phyloP scores from a whole-genome alignment of 2,113 vertebrate species.

The Platysteira castanea region DNA sequence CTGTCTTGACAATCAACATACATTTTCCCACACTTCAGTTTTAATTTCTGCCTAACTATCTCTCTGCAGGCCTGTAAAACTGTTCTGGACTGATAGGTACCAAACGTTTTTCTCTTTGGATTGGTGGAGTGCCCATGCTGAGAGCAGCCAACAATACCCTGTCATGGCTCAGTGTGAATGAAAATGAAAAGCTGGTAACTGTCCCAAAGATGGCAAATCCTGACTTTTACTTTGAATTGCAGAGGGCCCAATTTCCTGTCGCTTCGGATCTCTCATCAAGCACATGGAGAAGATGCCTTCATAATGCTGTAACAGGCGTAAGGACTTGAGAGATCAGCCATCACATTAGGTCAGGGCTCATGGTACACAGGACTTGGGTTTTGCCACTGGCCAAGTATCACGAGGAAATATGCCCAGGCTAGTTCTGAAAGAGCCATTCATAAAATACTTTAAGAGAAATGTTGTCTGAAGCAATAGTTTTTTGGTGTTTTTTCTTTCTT shows the following conservation, averaged over 20 bases:
- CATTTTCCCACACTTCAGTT: not conserved
- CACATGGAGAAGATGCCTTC: not conserved
- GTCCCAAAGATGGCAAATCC: not conserved
- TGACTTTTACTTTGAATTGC: not conserved
- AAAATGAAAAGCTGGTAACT: not conserved
- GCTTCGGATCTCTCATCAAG: not conserved
- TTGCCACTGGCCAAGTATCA: not conserved
- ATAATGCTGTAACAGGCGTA: rapidly evolving
- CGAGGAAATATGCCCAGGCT: not conserved
- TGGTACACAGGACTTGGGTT: not conserved
- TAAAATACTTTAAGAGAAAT: not conserved
- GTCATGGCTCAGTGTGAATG: not conserved
- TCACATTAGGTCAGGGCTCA: not conserved
- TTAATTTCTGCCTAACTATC: not conserved
- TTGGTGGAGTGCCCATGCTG: not conserved
- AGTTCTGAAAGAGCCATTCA: not conserved
- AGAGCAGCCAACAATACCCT: not conserved
- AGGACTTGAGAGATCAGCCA: not conserved
- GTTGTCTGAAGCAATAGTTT: not conserved
- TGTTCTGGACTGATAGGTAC: not conserved
- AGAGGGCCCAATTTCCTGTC: not conserved
- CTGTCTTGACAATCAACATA: not conserved
- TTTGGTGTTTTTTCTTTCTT: not conserved
- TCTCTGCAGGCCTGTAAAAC: not conserved
- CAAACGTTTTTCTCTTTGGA: not conserved